Conservation (phyloP, 1,140 invertebrate species). For the Drosophila virilis region DNA sequence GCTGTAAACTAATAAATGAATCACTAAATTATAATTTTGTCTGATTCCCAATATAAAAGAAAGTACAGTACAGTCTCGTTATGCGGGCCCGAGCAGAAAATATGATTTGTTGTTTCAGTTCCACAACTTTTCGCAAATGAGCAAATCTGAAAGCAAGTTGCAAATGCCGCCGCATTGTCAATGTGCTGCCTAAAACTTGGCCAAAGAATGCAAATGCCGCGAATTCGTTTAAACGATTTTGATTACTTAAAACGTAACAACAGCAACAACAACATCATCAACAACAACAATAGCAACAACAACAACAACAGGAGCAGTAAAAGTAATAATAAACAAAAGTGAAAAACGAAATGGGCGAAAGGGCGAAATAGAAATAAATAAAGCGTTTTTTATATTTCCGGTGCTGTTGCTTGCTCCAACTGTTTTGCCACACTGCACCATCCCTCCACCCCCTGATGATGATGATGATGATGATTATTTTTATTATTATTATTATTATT, state of each 20-base stretch:
- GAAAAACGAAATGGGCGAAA: slow-evolving; percentile 13
- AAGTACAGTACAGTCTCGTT: neutral
- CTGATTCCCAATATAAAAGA: no score
- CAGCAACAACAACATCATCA: slow-evolving; percentile 5
- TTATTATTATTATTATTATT: slow-evolving; percentile 58
- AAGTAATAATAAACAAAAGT: slow-evolving; percentile 41
- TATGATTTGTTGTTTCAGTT: neutral
- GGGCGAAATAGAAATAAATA: slow-evolving; percentile 61
- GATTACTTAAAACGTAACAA: slow-evolving; percentile 65
- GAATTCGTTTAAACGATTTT: slow-evolving; percentile 78
- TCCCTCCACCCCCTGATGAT: slow-evolving; percentile 4
- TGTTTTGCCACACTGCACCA: neutral
- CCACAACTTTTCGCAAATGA: slow-evolving; percentile 4
- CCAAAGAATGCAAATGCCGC: slow-evolving; percentile 64
- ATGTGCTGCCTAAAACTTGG: slow-evolving; percentile 28
- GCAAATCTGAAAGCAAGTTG: slow-evolving; percentile 23
- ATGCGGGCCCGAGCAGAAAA: neutral
- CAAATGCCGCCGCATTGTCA: slow-evolving; percentile 12
- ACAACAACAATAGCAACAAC: slow-evolving; percentile 4
- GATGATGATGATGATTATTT: slow-evolving; percentile 15
- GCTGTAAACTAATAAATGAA: no score
- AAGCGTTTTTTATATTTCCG: slow-evolving; percentile 54
- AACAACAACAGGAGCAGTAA: slow-evolving; percentile 25
- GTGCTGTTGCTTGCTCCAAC: slow-evolving; percentile 28
- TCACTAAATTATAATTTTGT: no score